A percentile compares a stretch with the other conserved stretches of the same genome.
Conservation (phyloP, 2,888 invertebrate species). For the Callimorpha dominula region DNA sequence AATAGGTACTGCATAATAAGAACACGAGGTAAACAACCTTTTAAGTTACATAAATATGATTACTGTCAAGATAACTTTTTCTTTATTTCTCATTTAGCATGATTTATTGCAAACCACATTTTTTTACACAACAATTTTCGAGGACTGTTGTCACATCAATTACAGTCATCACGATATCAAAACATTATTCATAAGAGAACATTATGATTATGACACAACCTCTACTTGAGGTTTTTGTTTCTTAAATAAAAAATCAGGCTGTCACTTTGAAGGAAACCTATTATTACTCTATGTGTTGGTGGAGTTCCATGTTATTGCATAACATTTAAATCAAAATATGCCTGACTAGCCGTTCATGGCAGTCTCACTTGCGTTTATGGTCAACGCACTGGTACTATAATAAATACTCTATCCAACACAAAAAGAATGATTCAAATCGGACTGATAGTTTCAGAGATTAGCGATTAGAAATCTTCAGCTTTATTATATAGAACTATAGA, state of each 20-base stretch:
- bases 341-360: no score
- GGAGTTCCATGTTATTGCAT: no score
- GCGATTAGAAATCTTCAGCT: no score
- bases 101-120: background rate
- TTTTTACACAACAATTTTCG: background rate
- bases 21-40: constrained; percentile 30
- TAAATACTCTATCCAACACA: no score
- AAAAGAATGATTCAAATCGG: no score
- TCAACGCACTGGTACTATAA: no score
- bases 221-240: background rate
- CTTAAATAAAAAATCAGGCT: background rate
- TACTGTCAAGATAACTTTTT: background rate
- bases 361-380: no score
- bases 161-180: background rate
- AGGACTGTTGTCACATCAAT: background rate
- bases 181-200: background rate
- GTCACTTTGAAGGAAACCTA: background rate
- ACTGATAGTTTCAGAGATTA: no score
- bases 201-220: background rate
- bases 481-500: no score
- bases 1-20: constrained; percentile 6
- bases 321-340: no score
- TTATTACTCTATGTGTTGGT: background rate
- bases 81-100: background rate
- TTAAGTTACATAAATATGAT: constrained; percentile 24